Evolutionary conservation across 1,140 invertebrate species (phyloP), one percentile per base, ranked within the genome.

Genomic region (Anastrepha obliqua): DNA sequence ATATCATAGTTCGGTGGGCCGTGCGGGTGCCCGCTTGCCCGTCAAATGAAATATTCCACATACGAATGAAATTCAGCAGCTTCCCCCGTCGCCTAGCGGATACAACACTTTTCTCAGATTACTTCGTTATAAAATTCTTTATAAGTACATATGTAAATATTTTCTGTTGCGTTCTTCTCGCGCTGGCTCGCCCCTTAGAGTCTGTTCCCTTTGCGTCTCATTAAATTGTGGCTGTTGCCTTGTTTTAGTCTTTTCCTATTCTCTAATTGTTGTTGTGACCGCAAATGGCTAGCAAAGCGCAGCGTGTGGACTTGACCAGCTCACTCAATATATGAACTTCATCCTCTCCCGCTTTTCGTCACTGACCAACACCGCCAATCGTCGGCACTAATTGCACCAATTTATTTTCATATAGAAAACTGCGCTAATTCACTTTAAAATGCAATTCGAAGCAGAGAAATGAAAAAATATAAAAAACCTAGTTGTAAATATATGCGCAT

Each of bases 31-130:
- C 42, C 70, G 39, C 44, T 17, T 74, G 44, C 70, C 17, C 47
- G 74, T 20, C 44, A 81, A 81, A 81, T 81, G 20, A 55, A 58
- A 81, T 81, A 81, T 81, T 81, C 44, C 11, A 58, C 74, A 81
- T 58, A 20, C 74, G 44, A 81, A 51, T 74, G 74, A 29, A 11
- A 13, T 2, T 55, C 6, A 29, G 47, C 44, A 3, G 7, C 17
- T 39, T 67, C 64, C 2, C 64, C 29, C 13, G 55, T n/a, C 60
- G 11, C 0, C 6, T n/a, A 8, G 51, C 55, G 7, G 55, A 7
- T 58, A 13, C 55, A 58, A 58, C 13, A 8, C 55, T 8, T 58
- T 13, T 7, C 55, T 29, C 17, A 47, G 39, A 47, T 74, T 42
- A 74, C 42, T 74, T 44, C 42, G 67, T 47, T 74, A 44, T n/a